phyloP scores from a whole-genome alignment of 2,797 vertebrate genomes.

The Macrochelys suwanniensis region DNA sequence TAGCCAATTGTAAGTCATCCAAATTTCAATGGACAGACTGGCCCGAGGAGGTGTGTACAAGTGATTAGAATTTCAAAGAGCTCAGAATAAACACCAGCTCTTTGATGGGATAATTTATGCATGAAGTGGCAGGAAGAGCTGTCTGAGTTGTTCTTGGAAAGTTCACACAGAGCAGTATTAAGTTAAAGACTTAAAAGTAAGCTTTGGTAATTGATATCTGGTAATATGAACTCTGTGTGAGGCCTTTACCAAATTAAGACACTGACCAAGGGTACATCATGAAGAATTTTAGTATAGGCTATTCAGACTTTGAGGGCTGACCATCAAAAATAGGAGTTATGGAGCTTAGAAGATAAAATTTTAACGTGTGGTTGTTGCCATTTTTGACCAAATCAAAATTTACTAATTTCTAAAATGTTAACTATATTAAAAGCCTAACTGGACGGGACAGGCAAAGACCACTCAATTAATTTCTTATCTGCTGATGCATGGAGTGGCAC shows the following conservation, averaged over 20 bases:
- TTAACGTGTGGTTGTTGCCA: neutral
- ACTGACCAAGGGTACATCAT: neutral
- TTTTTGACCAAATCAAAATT: neutral
- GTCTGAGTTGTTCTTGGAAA: conserved; percentile 79
- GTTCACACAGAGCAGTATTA: conserved; percentile 69
- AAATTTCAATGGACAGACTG: conserved; percentile 80
- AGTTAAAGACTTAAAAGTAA: conserved; percentile 65
- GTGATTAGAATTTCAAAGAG: conserved; percentile 87
- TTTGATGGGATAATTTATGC: conserved; percentile 86
- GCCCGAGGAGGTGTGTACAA: conserved; percentile 82
- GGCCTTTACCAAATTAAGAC: conserved; percentile 14
- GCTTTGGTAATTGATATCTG: conserved; percentile 47
- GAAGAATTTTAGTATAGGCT: neutral
- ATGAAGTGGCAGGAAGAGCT: conserved; percentile 81
- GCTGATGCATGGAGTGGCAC: neutral
- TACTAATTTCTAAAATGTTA: neutral
- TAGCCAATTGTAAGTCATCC: conserved; percentile 83
- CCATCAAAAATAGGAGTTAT: neutral
- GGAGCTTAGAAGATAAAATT: neutral
- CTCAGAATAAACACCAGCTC: conserved; percentile 83
- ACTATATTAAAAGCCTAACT: neutral
- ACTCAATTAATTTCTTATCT: neutral
- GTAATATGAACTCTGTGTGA: neutral
- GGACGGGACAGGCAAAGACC: neutral
- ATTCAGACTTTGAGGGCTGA: neutral